Conservation (phyloP, 2,797 vertebrate species). For the Petrocephalus schoutedeni region DNA sequence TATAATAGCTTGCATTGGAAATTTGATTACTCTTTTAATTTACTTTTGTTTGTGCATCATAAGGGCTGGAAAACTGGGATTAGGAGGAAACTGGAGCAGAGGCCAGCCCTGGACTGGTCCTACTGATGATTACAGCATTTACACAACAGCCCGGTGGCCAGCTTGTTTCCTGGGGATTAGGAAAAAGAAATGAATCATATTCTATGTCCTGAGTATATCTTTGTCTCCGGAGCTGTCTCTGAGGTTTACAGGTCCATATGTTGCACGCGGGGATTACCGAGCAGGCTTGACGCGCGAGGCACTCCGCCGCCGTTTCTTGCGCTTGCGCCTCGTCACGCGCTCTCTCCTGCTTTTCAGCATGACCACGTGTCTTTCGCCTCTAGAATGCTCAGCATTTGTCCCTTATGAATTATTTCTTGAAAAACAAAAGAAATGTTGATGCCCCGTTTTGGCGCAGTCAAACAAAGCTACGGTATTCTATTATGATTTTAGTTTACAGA, state of each 20-base stretch:
- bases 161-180: slow-evolving; percentile 63
- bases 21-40: slow-evolving; percentile 23
- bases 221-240: slow-evolving; percentile 45
- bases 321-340: neutral
- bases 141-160: slow-evolving; percentile 51
- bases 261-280: slow-evolving; percentile 42
- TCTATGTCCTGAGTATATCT: slow-evolving; percentile 61
- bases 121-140: slow-evolving; percentile 54
- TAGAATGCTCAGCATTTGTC: neutral
- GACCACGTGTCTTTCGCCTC: slow-evolving; percentile 19
- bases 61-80: slow-evolving; percentile 36
- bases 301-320: neutral
- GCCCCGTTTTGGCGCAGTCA: neutral
- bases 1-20: neutral
- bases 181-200: slow-evolving; percentile 71
- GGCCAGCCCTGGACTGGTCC: slow-evolving; percentile 18
- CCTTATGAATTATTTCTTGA: neutral
- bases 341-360: slow-evolving; percentile 14
- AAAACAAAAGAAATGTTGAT: neutral
- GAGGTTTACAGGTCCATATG: slow-evolving; percentile 55
- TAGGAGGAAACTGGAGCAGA: slow-evolving; percentile 54
- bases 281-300: neutral
- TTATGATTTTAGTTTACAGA: neutral
- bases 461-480: neutral
- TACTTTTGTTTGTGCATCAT: slow-evolving; percentile 21